Conservation (phyloP, 2,888 invertebrate species). For the Acanthoscelides obtectus region DNA sequence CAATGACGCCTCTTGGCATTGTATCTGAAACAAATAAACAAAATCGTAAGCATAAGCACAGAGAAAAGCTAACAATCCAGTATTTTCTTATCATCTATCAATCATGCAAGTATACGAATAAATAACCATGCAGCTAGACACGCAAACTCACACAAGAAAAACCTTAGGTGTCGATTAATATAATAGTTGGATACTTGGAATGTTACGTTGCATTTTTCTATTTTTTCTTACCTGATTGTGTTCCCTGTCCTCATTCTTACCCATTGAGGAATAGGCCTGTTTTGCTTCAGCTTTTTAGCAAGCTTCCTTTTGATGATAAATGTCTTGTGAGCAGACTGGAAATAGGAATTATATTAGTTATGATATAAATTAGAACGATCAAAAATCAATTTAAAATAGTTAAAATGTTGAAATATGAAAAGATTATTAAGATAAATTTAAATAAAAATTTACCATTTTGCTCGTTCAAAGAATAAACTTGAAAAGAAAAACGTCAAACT, state of each 20-base stretch:
- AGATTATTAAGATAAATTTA: constrained; percentile 6
- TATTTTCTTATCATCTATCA: too few relatives aligned
- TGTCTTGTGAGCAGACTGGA: constrained; percentile 96
- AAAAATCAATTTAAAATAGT: background rate
- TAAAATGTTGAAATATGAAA: background rate
- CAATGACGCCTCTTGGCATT: constrained; percentile 98
- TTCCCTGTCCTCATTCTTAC: constrained; percentile 98
- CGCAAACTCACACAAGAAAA: too few relatives aligned
- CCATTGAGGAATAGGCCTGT: constrained; percentile 99
- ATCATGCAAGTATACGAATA: too few relatives aligned
- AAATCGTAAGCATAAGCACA: too few relatives aligned
- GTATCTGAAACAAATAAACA: constrained; percentile 70
- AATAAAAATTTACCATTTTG: constrained; percentile 11
- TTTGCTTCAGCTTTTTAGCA: constrained; percentile 97
- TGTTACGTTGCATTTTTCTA: too few relatives aligned
- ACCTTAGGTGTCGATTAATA: too few relatives aligned
- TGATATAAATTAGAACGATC: background rate
- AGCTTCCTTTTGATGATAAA: constrained; percentile 97
- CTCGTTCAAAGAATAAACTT: background rate
- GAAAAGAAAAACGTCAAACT: background rate
- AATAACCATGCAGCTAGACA: too few relatives aligned
- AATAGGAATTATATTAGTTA: constrained; percentile 39
- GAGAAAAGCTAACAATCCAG: too few relatives aligned
- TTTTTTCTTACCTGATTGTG: constrained; percentile 89
- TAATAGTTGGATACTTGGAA: too few relatives aligned